Evolutionary conservation across 2,797 vertebrate species (phyloP), one percentile per base, ranked within the genome.

Genomic region (Bradypus variegatus): DNA sequence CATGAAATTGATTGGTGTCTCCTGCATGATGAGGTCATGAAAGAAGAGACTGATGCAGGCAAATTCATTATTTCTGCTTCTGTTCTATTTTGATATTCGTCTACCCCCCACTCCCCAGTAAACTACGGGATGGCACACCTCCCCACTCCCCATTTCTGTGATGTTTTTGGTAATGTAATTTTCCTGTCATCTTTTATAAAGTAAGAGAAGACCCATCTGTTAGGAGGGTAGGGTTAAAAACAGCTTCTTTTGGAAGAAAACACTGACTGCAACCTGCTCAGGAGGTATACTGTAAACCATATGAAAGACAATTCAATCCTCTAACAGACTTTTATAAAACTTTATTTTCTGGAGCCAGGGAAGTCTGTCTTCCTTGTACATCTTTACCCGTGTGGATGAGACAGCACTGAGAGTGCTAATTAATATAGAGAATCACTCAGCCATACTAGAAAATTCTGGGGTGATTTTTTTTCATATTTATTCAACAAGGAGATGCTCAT

Each of bases 41-140:
- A 96, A 96, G 86, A 94, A 5, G 36, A 97, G 94, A 95, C 70
- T 85, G 95, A 95, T 96, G 97, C 79, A 92, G 92, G 90, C 88
- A 96, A 96, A 97, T 95, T 97, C 97, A 97, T 97, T 97, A 96
- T 94, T 96, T 96, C 95, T 91, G 88, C 95, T 70, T 95, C 91
- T 95, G 91, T 93, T 96, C 95, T 95, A 89, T 64, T 96, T 97
- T 95, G 60, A 91, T 97, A 96, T 97, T 96, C 96, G 95, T 95
- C 84, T 93, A 80, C 91, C 38, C 67, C 50, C 6, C 58, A 13
- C 50, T 50, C 86, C 58, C 80, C 82, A 95, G 85, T 91, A 91
- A 94, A 86, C 70, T 72, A 73, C 45, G 60, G n/a, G 55, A 72
- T 23, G 53, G 64, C 50, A 45, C 27, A 31, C 50, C 70, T 89